A percentile compares a stretch with the other conserved stretches of the same genome.
These are phyloP conservation scores for Atethmia centrago DNA, from an alignment of 2,888 invertebrate genomes.

Conservation along the genomic window DNA sequence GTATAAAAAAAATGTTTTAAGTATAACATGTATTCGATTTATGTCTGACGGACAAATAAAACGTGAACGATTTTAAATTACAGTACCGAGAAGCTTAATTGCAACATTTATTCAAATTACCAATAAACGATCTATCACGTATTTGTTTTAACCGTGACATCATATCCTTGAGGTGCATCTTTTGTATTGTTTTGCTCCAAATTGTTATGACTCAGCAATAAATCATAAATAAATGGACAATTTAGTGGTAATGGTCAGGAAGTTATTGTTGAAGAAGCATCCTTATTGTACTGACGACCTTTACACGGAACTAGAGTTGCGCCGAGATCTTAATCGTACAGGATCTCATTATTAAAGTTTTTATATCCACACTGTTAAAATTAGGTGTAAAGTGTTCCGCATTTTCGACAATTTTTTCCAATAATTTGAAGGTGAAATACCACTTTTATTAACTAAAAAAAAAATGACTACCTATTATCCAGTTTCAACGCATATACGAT, in stretches of 20 bases:
- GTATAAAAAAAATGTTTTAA: constrained; percentile 43
- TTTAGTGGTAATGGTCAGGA: constrained; percentile 61
- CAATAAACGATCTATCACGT: constrained; percentile 59
- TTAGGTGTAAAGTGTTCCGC: constrained; percentile 58
- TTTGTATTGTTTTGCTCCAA: constrained; percentile 60
- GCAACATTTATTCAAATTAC: constrained; percentile 58
- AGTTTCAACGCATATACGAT: no score
- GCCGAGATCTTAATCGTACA: constrained; percentile 77
- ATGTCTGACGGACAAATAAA: constrained; percentile 44
- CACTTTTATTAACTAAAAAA: constrained; percentile 10
- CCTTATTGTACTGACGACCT: constrained; percentile 78
- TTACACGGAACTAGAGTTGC: constrained; percentile 78
- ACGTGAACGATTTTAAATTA: constrained; percentile 61
- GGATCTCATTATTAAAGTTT: constrained; percentile 70
- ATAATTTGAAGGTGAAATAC: constrained; percentile 40
- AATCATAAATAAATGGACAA: constrained; percentile 58
- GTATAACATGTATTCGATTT: constrained; percentile 34
- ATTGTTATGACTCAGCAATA: constrained; percentile 62
- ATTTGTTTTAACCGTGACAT: constrained; percentile 65
- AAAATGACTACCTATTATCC: no score
- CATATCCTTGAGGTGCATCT: constrained; percentile 62
- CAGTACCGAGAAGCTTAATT: constrained; percentile 53
- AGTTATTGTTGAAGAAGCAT: constrained; percentile 74
- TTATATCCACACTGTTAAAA: constrained; percentile 48
- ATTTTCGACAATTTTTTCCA: constrained; percentile 44